A percentile compares a stretch with the other conserved stretches of the same genome.
phyloP scores from a whole-genome alignment of 37 sponge, comb jelly and placozoan species.

The Theonella swinhoei region DNA sequence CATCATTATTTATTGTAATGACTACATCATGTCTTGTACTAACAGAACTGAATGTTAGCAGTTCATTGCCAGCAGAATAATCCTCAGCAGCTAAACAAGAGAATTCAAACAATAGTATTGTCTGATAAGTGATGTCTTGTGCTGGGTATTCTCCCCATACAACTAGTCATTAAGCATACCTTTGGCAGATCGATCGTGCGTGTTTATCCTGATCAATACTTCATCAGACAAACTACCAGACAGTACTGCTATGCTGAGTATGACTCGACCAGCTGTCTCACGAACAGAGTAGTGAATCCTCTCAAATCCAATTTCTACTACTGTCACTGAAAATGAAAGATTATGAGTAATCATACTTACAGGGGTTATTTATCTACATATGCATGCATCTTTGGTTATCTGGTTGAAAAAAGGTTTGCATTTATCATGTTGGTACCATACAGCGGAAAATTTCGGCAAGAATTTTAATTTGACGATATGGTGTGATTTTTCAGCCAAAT shows the following conservation, averaged over 20 bases:
- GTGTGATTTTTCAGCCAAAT: no score
- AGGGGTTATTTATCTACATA: no score
- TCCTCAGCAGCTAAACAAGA: not conserved
- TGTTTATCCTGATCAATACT: not conserved
- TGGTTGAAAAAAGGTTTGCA: no score
- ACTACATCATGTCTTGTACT: not conserved
- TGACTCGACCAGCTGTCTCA: not conserved
- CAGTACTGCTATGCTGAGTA: not conserved
- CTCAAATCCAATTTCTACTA: not conserved
- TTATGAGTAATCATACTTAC: no score
- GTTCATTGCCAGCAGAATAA: not conserved
- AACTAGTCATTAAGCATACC: not conserved
- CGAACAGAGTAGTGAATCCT: not conserved
- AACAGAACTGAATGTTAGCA: not conserved
- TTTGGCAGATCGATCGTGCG: not conserved
- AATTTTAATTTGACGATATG: no score
- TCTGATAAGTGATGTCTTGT: not conserved
- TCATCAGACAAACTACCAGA: not conserved
- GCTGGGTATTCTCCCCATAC: no score
- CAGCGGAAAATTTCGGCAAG: no score
- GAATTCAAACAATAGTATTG: no score
- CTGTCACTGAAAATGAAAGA: no score
- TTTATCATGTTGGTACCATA: no score
- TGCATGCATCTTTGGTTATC: no score
- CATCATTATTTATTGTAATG: conserved; percentile 10